Evolutionary conservation across 2,113 vertebrate species (phyloP).

Genomic region (Rhineura floridana): DNA sequence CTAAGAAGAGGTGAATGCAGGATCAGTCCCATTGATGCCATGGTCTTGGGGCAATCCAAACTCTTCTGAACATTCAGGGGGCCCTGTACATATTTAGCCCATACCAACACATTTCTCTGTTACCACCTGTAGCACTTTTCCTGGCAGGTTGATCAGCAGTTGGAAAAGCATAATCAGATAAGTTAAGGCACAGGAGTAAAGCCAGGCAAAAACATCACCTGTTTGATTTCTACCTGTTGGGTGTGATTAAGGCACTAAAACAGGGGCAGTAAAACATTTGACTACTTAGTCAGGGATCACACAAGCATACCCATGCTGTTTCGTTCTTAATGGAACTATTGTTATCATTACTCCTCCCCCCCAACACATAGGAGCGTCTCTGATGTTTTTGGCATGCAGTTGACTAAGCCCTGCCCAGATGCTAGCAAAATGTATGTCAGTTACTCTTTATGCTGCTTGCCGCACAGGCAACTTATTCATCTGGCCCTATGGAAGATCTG

Average conservation of each 20-base stretch:
- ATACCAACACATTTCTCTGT: background rate
- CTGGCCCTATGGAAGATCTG: conserved; percentile 74
- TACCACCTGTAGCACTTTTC: background rate
- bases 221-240: background rate
- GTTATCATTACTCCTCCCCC: background rate
- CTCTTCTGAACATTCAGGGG: background rate
- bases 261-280: background rate
- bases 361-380: conserved; percentile 52
- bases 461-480: conserved; percentile 69
- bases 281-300: background rate
- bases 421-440: conserved; percentile 71
- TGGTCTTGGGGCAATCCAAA: background rate
- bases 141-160: background rate
- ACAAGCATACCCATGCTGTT: background rate
- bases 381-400: conserved; percentile 45
- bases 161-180: background rate
- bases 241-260: background rate
- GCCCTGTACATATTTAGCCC: background rate
- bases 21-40: too few relatives aligned
- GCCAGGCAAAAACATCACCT: background rate
- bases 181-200: background rate
- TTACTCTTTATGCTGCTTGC: conserved; percentile 73
- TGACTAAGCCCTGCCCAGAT: conserved; percentile 74
- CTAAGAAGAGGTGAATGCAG: too few relatives aligned
- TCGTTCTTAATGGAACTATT: too few relatives aligned